Base-by-base conservation (phyloP, 2,113 vertebrate genomes). In the Megaleporinus macrocephalus region DNA sequence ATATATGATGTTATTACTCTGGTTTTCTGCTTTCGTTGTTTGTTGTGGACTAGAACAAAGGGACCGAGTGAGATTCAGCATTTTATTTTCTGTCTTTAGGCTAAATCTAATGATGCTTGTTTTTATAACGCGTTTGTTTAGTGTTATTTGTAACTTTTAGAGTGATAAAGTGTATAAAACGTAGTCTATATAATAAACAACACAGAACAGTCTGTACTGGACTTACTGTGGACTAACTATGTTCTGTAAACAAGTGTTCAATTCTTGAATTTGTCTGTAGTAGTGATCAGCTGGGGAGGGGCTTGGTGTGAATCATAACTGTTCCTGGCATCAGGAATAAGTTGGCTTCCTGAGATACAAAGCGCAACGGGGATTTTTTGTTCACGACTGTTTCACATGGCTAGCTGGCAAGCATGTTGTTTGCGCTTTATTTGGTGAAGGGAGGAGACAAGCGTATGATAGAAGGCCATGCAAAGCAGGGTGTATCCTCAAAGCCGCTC, bases 381-480 rank as follows among this genome's bases (percentile, higher is more conserved):
- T 44, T 71, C 79, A 75, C 24, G 20, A 68, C 66, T 29, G 57
- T 89, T 92, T 94, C 92, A 92, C 93, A 89, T 90, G 91, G 91
- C 90, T 89, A 84, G 86, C 87, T 88, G 84, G 82, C 59, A 59
- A 84, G 88, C 83, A 90, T 90, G 89, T 90, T 86, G 74, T 86
- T 88, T 88, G 85, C 86, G 89, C 91, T 93, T 92, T 93, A 92
- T 94, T 93, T 92, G 91, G 90, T 85, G 63, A 88, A 88, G 93
- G 92, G 93, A 92, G 93, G 92, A 65, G 91, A 85, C 87, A 84
- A 86, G 87, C 79, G 47, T 24, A 0, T 27, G 71, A 88, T 85
- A 89, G 88, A 47, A 73, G 87, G 87, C 86, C 84, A 83, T 86
- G 78, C 90, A 65, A 80, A 82, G 75, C 76, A 73, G 90, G 89